These are phyloP conservation scores for Marisa cornuarietis DNA, from an alignment of 1,140 invertebrate species.

Conservation along the genomic window DNA sequence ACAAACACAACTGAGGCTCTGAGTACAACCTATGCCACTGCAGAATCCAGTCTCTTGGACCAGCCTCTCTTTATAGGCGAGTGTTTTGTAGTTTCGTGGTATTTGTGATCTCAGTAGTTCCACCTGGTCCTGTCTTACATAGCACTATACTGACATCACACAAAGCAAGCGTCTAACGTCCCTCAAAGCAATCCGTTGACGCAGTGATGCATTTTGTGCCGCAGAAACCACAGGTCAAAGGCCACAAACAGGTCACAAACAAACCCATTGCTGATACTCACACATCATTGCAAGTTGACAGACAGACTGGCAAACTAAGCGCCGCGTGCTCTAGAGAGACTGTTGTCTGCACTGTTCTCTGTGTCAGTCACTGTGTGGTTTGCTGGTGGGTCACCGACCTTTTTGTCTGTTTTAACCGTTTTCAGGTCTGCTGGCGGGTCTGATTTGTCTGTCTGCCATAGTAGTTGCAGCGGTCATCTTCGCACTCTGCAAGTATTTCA, in stretches of 20 bases:
- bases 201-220: no score
- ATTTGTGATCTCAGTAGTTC: no score
- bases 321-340: background rate
- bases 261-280: background rate
- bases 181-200: no score
- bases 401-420: background rate
- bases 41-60: no score
- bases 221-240: no score
- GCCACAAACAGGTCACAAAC: no score
- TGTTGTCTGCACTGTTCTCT: no score
- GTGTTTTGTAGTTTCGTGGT: no score
- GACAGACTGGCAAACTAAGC: background rate
- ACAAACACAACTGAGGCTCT: background rate
- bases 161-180: no score
- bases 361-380: background rate
- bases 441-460: background rate
- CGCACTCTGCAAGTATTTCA: background rate
- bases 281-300: background rate
- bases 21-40: background rate
- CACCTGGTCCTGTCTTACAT: no score
- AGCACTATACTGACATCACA: no score
- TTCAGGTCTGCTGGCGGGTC: background rate
- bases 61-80: slow-evolving; percentile 10
- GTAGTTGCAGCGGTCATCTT: background rate
- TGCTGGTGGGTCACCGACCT: background rate